These are phyloP conservation scores for Bombus ignitus DNA, from an alignment of 1,140 invertebrate species.

Conservation along the genomic window DNA sequence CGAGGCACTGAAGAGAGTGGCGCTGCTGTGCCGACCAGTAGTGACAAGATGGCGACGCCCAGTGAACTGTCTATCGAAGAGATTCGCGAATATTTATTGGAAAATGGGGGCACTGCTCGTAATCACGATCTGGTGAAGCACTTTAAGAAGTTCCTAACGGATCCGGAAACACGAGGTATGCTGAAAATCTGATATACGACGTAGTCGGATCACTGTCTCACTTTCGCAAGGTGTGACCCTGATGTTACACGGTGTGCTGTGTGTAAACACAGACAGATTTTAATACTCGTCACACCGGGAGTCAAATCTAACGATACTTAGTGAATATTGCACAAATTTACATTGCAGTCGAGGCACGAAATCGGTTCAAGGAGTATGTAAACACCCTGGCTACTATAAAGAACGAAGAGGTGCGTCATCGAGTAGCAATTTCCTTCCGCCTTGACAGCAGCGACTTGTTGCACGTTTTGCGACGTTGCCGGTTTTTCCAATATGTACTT, in stretches of 20 bases:
- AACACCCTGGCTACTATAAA: conserved; percentile 94
- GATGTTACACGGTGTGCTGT: conserved; percentile 38
- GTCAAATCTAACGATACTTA: not conserved
- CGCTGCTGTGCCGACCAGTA: conserved; percentile 62
- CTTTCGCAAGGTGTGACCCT: conserved; percentile 44
- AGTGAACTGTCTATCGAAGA: conserved; percentile 90
- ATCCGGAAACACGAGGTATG: conserved; percentile 90
- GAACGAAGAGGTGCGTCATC: conserved; percentile 84
- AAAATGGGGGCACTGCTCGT: conserved; percentile 91
- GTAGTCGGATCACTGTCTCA: conserved; percentile 11
- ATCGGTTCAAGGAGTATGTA: conserved; percentile 95
- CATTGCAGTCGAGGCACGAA: conserved; percentile 90
- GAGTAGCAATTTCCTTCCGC: conserved; percentile 37
- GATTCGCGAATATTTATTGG: conserved; percentile 92
- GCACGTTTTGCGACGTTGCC: conserved; percentile 73
- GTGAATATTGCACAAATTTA: conserved; percentile 60
- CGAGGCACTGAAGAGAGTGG: conserved; percentile 36
- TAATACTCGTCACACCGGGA: conserved; percentile 21
- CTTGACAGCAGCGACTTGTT: conserved; percentile 80
- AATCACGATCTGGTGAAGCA: conserved; percentile 94
- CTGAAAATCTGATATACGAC: conserved; percentile 41
- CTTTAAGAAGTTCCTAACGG: conserved; percentile 92
- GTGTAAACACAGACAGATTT: conserved; percentile 46
- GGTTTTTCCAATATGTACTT: conserved; percentile 32
- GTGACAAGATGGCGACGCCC: conserved; percentile 86